phyloP scores from a whole-genome alignment of 1,140 invertebrate genomes.

The Elymnias hypermnestra region DNA sequence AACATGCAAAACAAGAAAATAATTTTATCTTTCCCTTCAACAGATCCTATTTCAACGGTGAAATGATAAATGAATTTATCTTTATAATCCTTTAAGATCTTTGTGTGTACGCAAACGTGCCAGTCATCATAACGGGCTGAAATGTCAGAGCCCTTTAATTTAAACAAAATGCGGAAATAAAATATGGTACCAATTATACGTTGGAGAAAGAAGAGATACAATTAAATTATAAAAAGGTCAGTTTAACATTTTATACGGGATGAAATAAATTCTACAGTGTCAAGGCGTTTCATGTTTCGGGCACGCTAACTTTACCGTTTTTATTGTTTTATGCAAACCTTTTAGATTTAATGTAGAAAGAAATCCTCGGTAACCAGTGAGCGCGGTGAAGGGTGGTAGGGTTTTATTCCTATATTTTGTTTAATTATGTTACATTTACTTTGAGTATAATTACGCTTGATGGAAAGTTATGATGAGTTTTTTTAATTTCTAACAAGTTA shows the following conservation, averaged over 20 bases:
- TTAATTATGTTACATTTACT: no score
- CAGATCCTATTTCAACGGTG: conserved; percentile 7
- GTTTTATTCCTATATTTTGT: no score
- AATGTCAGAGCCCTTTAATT: conserved; percentile 10
- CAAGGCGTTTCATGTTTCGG: conserved; percentile 7
- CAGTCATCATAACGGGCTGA: conserved; percentile 16
- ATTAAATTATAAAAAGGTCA: conserved; percentile 32
- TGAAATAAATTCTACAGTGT: conserved; percentile 25
- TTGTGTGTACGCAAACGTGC: conserved; percentile 10
- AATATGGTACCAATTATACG: conserved; percentile 32
- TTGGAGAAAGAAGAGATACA: conserved; percentile 20
- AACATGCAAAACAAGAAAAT: conserved; percentile 9
- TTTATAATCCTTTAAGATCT: conserved; percentile 11
- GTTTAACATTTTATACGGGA: conserved; percentile 19
- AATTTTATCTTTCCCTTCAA: conserved; percentile 8
- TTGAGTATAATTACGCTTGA: no score
- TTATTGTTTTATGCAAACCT: no score
- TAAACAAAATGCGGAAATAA: conserved; percentile 24
- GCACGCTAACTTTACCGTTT: not conserved
- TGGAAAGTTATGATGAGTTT: no score
- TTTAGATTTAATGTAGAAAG: no score
- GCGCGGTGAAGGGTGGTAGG: no score
- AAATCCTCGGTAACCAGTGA: no score
- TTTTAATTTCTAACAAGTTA: no score
- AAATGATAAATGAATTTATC: conserved; percentile 18